Evolutionary conservation across 2,888 invertebrate species (phyloP), one percentile per base, ranked within the genome.

Genomic region (Nephrocerus scutellatus): DNA sequence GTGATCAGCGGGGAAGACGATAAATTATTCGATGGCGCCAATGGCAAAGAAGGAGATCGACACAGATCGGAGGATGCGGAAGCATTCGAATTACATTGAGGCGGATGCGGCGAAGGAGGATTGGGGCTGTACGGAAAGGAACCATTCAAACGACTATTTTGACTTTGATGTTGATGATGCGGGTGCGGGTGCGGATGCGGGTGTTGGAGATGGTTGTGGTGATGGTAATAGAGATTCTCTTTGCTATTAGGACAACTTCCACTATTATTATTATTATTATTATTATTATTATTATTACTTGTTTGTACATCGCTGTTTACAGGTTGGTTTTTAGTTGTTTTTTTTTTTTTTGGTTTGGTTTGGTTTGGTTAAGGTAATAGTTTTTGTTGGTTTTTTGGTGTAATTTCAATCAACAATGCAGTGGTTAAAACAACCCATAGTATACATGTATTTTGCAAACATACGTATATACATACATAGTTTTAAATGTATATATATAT

Each of bases 241-340:
- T 63, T 63, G 56, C 58, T 60, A 59, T 61, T 60, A 55, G 59
- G 57, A 63, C 61, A 62, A 61, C 58, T 62, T 59, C 62, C 63
- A 59, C 61, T 63, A 60, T 48, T 53, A 51, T 48, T 52, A 49
- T 43, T 49, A 47, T 46, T 49, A 46, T 44, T 41, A 30, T 39
- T 46, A 43, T 43, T 39, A 41, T 56, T 49, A 42, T 47, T 52
- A 49, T 54, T 62, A 60, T 63, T 66, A 66, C 58, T 65, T 63
- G 60, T 63, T 64, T 66, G 66, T 65, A 64, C 65, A 66, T 65
- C 66, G 62, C 66, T 66, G 65, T 22, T 13, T 44, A 22, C 39
- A 19, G 19, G 35, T 26, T 22, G 30, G 25, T 39, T 39, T 22
- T 6, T 10, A 36, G 38, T 41, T 15, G 15, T 26, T 36, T 4